Percentiles rank a stretch among this genome's conserved stretches.
Evolutionary conservation across 2,888 invertebrate species (phyloP).

Genomic region (Calliphora vomitoria): DNA sequence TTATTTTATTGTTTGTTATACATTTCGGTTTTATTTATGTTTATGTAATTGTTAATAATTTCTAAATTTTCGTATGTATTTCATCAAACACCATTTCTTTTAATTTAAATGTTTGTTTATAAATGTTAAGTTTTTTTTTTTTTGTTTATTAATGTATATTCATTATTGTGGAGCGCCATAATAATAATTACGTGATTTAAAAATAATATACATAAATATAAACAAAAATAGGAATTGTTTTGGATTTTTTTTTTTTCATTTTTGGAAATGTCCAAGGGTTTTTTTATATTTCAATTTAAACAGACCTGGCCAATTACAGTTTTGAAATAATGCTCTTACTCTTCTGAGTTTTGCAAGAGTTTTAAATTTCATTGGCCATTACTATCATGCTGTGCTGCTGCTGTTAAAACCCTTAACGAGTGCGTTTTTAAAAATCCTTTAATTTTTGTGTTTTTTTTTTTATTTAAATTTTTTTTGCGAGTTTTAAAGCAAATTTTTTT

Average conservation of each 20-base stretch:
- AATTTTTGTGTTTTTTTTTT: not conserved
- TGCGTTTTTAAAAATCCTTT: not conserved
- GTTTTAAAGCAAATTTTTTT: conserved; percentile 57
- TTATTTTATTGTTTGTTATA: conserved; percentile 14
- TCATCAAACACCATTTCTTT: conserved; percentile 47
- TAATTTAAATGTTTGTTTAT: not conserved
- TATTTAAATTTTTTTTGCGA: conserved; percentile 50
- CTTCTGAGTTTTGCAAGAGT: no score
- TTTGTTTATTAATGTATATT: conserved; percentile 36
- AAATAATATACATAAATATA: not conserved
- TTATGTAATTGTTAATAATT: not conserved
- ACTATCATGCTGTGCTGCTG: not conserved
- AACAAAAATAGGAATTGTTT: conserved; percentile 10
- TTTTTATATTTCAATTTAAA: not conserved
- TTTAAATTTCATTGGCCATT: not conserved
- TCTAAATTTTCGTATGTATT: conserved; percentile 14
- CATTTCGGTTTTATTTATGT: conserved; percentile 6
- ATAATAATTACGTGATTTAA: conserved; percentile 21
- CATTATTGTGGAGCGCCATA: conserved; percentile 24
- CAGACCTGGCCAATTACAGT: no score
- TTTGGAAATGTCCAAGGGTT: not conserved
- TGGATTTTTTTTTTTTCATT: not conserved
- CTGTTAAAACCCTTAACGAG: not conserved
- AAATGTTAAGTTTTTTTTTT: not conserved
- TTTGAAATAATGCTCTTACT: no score